These are phyloP conservation scores for Baccha elongata DNA, from an alignment of 2,888 invertebrate species.

Conservation along the genomic window DNA sequence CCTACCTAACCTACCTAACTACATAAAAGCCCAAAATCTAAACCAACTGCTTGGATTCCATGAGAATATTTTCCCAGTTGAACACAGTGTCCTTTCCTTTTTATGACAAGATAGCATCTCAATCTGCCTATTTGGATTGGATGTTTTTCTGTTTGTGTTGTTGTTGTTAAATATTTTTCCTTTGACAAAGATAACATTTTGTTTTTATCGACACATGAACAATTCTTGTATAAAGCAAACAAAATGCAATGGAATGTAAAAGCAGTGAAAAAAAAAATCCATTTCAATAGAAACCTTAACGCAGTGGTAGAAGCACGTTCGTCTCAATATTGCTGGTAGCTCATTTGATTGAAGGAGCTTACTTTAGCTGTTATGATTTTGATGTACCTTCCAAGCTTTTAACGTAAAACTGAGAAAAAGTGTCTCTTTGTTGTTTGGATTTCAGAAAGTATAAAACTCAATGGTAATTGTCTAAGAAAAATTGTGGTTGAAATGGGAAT, in stretches of 20 bases:
- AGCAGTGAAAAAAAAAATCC: slow-evolving; percentile 21
- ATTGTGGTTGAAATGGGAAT: slow-evolving; percentile 3
- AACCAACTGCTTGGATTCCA: slow-evolving; percentile 12
- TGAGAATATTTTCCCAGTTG: not conserved
- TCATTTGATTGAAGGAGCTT: slow-evolving; percentile 1
- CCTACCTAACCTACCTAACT: too few species aligned
- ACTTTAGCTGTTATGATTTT: slow-evolving; percentile 15
- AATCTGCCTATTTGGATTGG: slow-evolving; percentile 6
- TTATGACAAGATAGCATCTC: slow-evolving; percentile 12
- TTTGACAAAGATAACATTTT: slow-evolving; percentile 24
- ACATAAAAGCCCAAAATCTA: too few species aligned
- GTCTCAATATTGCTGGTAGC: slow-evolving; percentile 8
- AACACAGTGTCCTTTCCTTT: slow-evolving; percentile 16
- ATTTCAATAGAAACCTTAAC: slow-evolving; percentile 56
- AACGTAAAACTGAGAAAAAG: slow-evolving; percentile 6
- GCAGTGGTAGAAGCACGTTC: slow-evolving; percentile 46
- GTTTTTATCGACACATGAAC: slow-evolving; percentile 15
- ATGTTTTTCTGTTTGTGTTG: not conserved
- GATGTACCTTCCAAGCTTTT: not conserved
- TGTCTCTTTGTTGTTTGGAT: slow-evolving; percentile 29
- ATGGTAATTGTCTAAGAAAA: slow-evolving; percentile 12
- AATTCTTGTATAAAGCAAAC: slow-evolving; percentile 29
- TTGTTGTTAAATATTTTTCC: slow-evolving; percentile 16
- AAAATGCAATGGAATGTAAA: slow-evolving; percentile 60
- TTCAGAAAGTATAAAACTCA: slow-evolving; percentile 7